phyloP scores from a whole-genome alignment of 2,113 vertebrate genomes.

The Thunnus thynnus region DNA sequence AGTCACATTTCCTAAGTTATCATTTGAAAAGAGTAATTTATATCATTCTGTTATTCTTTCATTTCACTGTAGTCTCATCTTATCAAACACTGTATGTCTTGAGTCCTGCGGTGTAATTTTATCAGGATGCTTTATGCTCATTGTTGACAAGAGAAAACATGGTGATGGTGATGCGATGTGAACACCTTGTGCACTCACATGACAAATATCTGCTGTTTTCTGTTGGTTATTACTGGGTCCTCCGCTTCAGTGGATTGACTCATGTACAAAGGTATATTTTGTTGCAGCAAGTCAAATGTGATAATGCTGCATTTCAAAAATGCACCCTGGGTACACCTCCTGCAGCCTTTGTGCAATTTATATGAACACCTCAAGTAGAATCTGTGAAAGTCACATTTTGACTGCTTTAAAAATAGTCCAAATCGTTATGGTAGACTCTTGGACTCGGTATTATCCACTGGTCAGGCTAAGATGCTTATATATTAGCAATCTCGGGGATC shows the following conservation, averaged over 20 bases:
- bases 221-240: neutral
- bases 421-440: conserved; percentile 44
- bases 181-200: neutral
- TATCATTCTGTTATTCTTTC: neutral
- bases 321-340: neutral
- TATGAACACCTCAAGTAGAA: conserved; percentile 26
- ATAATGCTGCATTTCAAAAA: conserved; percentile 15
- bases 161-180: no score
- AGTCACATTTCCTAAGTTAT: conserved; percentile 7
- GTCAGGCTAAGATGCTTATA: conserved; percentile 80
- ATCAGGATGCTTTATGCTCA: neutral
- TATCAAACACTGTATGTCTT: neutral
- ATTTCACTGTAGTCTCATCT: neutral
- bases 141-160: neutral
- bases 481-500: conserved; percentile 63
- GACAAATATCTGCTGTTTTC: conserved; percentile 2
- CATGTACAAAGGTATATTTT: conserved; percentile 1
- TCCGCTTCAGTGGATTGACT: neutral
- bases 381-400: conserved; percentile 31
- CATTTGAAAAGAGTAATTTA: neutral
- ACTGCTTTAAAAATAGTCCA: conserved; percentile 44
- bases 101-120: neutral
- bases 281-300: conserved; percentile 11
- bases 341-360: conserved; percentile 1
- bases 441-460: conserved; percentile 64